Percentiles rank a stretch among this genome's conserved stretches.
Evolutionary conservation across 2,113 vertebrate species (phyloP).

Genomic region (Ornithorhynchus anatinus): DNA sequence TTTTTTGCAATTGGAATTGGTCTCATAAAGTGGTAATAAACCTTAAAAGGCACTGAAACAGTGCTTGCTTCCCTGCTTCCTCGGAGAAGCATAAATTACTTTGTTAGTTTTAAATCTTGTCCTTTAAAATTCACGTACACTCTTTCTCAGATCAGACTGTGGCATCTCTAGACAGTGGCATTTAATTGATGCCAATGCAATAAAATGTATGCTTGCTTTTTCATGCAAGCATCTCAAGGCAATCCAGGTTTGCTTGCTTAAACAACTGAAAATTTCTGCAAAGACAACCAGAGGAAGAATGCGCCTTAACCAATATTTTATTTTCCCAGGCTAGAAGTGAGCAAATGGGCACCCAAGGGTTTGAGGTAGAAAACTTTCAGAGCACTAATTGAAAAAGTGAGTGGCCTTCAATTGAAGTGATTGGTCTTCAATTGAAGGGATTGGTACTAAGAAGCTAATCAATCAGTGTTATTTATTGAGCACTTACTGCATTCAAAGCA

Average conservation of each 20-base stretch:
- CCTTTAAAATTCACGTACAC: conserved; percentile 46
- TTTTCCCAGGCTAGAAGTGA: conserved; percentile 39
- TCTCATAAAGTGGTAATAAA: conserved; percentile 46
- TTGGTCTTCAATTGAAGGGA: conserved; percentile 10
- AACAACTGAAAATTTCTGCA: conserved; percentile 60
- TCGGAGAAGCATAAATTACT: conserved; percentile 49
- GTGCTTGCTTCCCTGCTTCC: conserved; percentile 3
- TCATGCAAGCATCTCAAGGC: conserved; percentile 49
- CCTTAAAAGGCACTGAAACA: conserved; percentile 35
- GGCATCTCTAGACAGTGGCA: conserved; percentile 59
- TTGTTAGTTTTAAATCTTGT: conserved; percentile 47
- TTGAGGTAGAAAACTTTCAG: conserved; percentile 41
- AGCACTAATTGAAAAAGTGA: conserved; percentile 16
- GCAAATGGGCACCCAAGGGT: conserved; percentile 30
- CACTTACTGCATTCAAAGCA: conserved; percentile 44
- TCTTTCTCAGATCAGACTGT: conserved; percentile 53
- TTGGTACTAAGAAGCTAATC: too few relatives aligned
- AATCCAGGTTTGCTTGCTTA: conserved; percentile 66
- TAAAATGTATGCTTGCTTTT: conserved; percentile 59
- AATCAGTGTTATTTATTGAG: too few relatives aligned
- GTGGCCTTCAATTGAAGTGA: conserved; percentile 10
- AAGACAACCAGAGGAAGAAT: conserved; percentile 34
- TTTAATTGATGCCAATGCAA: conserved; percentile 65
- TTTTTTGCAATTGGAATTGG: conserved; percentile 40
- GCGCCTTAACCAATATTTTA: conserved; percentile 53